Conservation (phyloP, 2,113 vertebrate species). For the Pampusana beccarii region DNA sequence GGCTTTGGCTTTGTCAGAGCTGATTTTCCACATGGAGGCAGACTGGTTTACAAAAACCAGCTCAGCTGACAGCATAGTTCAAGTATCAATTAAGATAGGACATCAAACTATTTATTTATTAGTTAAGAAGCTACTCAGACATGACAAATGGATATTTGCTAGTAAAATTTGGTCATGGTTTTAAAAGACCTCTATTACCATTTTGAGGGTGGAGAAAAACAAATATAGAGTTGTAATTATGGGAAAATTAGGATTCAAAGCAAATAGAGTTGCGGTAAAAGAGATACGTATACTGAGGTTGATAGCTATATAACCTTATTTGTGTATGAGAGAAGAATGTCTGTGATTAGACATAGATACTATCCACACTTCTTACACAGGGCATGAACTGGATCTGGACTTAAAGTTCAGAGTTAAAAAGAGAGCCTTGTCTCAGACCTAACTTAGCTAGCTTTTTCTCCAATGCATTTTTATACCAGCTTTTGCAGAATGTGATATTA, state of each 20-base stretch:
- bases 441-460: not conserved
- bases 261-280: not conserved
- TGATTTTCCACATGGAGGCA: not conserved
- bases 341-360: no score
- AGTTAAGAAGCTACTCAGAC: slow-evolving; percentile 26
- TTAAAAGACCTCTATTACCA: not conserved
- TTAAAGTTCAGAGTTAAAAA: not conserved
- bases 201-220: not conserved
- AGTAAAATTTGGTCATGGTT: not conserved
- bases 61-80: slow-evolving; percentile 43
- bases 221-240: not conserved
- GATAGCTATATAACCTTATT: not conserved
- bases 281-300: not conserved
- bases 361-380: no score
- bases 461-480: not conserved
- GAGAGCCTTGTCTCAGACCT: not conserved
- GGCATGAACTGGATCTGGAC: not conserved
- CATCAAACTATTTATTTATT: slow-evolving; percentile 29
- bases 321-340: no score
- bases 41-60: slow-evolving; percentile 35
- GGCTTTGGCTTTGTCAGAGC: not conserved
- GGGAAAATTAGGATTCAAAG: not conserved
- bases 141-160: not conserved
- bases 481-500: not conserved
- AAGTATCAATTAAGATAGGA: slow-evolving; percentile 44